A percentile compares a stretch with the other conserved stretches of the same genome.
Evolutionary conservation across 2,888 invertebrate species (phyloP).

Genomic region (Drosophila prostipennis): DNA sequence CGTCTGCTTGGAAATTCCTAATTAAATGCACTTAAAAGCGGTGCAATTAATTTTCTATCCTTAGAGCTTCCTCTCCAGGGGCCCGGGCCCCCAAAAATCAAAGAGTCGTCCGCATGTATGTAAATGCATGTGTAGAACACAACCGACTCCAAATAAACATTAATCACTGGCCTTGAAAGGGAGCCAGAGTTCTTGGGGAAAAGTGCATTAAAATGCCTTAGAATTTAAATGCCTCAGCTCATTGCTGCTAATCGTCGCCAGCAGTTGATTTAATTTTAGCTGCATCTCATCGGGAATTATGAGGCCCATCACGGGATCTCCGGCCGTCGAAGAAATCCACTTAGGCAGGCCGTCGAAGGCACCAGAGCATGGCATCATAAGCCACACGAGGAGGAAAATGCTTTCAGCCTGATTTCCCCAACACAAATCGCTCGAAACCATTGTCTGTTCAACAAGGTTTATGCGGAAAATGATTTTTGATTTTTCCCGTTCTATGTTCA

Average conservation of each 20-base stretch:
- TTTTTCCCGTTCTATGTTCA: background rate
- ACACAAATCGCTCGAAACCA: slow-evolving; percentile 14
- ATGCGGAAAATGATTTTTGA: slow-evolving; percentile 16
- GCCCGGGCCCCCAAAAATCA: slow-evolving; percentile 47
- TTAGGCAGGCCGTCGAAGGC: slow-evolving; percentile 47
- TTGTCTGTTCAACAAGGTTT: slow-evolving; percentile 24
- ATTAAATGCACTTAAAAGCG: slow-evolving; percentile 72
- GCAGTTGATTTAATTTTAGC: slow-evolving; percentile 72
- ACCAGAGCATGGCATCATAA: slow-evolving; percentile 44
- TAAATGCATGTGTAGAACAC: slow-evolving; percentile 49
- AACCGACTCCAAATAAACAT: slow-evolving; percentile 35
- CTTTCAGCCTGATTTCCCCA: slow-evolving; percentile 32
- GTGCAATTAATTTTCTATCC: slow-evolving; percentile 61
- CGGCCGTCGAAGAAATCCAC: slow-evolving; percentile 37
- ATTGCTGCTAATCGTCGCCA: slow-evolving; percentile 72
- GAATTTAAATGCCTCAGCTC: slow-evolving; percentile 67
- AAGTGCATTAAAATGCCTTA: slow-evolving; percentile 46
- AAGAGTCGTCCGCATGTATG: slow-evolving; percentile 39
- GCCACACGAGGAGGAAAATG: slow-evolving; percentile 26
- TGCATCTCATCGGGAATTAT: slow-evolving; percentile 61
- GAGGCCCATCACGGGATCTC: slow-evolving; percentile 47
- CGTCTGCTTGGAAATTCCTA: slow-evolving; percentile 54
- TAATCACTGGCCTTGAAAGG: slow-evolving; percentile 63
- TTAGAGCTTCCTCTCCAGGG: slow-evolving; percentile 38
- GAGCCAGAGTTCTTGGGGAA: slow-evolving; percentile 20